These are phyloP conservation scores for Burhinus oedicnemus DNA, from an alignment of 2,113 vertebrate genomes.

Conservation along the genomic window DNA sequence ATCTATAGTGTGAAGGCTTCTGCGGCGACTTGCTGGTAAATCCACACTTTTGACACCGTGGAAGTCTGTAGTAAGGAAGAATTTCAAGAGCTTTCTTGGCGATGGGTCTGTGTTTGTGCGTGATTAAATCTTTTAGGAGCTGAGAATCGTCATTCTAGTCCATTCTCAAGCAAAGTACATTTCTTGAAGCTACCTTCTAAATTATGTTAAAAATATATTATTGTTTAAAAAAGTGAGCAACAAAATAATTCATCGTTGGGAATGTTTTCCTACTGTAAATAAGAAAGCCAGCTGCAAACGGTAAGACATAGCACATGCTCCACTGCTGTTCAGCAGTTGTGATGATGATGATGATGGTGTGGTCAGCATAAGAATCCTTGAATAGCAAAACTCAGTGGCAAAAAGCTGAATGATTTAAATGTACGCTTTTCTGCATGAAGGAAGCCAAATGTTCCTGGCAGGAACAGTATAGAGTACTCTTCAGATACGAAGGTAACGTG, in stretches of 20 bases:
- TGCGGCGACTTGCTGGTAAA: neutral
- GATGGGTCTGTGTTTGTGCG: neutral
- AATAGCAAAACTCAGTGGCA: neutral
- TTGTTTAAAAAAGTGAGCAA: neutral
- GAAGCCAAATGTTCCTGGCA: neutral
- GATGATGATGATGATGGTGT: neutral
- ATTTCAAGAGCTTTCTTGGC: neutral
- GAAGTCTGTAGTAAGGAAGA: neutral
- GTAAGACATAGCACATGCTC: neutral
- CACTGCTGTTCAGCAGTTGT: neutral
- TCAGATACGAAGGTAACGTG: neutral
- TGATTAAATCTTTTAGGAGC: neutral
- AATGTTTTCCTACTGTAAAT: neutral
- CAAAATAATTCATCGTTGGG: neutral
- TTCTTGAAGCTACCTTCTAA: neutral
- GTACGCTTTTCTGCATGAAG: fast-evolving
- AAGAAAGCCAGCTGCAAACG: neutral
- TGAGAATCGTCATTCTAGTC: neutral
- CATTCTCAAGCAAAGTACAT: fast-evolving
- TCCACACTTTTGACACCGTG: neutral
- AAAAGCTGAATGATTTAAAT: neutral
- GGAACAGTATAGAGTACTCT: neutral
- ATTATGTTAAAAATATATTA: neutral
- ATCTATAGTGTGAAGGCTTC: fast-evolving
- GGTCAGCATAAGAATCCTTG: neutral